These are phyloP conservation scores for Xestia rhomboidea DNA, from an alignment of 2,888 invertebrate genomes.

Conservation along the genomic window DNA sequence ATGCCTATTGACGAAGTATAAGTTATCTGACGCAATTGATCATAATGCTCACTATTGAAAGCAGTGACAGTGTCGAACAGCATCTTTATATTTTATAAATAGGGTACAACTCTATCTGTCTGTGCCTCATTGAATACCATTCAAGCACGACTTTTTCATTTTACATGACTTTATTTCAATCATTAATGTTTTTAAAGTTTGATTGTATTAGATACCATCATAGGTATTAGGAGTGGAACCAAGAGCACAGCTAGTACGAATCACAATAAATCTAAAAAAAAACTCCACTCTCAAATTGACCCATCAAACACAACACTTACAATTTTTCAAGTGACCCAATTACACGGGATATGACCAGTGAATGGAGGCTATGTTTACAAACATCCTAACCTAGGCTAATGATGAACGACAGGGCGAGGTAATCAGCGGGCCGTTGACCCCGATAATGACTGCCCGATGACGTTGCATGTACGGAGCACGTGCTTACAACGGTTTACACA, in stretches of 20 bases:
- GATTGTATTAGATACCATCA: not conserved
- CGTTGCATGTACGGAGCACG: conserved; percentile 88
- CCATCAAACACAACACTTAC: conserved; percentile 9
- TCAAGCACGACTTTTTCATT: not conserved
- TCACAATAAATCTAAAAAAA: not conserved
- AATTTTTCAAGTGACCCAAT: conserved; percentile 76
- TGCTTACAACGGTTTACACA: conserved; percentile 67
- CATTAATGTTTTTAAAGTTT: not conserved
- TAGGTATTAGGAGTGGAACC: not conserved
- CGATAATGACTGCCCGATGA: conserved; percentile 90
- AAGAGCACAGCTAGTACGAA: not conserved
- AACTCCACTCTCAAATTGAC: not conserved
- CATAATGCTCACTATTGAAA: not conserved
- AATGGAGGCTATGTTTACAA: conserved; percentile 89
- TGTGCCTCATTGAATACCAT: not conserved
- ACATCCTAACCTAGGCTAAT: conserved; percentile 91
- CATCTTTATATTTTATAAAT: not conserved
- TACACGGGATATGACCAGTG: conserved; percentile 80
- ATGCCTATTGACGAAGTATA: not conserved
- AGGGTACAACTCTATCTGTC: not conserved
- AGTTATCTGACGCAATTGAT: not conserved
- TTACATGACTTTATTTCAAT: not conserved
- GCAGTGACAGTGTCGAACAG: not conserved
- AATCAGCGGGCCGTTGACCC: conserved; percentile 89
- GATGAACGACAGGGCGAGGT: conserved; percentile 89